A percentile compares a stretch with the other conserved stretches of the same genome.
These are phyloP conservation scores for Alligator sinensis DNA, from an alignment of 2,113 vertebrate species.

Conservation along the genomic window DNA sequence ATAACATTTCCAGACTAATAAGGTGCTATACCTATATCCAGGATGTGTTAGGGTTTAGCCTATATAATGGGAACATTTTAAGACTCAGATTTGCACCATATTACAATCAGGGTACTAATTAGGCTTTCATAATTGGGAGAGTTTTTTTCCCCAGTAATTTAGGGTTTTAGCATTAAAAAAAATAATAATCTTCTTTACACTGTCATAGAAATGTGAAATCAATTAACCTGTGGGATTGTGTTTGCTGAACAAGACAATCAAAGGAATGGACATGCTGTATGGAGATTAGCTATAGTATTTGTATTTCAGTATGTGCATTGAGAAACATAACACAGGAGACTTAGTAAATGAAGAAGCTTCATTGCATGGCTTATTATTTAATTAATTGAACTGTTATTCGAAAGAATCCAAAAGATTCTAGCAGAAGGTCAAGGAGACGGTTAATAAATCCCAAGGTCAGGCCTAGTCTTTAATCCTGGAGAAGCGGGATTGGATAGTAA, in stretches of 20 bases:
- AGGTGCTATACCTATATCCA: not conserved
- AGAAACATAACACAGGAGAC: not conserved
- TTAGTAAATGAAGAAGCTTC: not conserved
- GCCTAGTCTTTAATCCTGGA: not conserved
- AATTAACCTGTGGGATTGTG: not conserved
- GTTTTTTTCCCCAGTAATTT: not conserved
- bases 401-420: not conserved
- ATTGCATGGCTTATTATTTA: not conserved
- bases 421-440: not conserved
- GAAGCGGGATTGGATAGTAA: not conserved
- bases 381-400: not conserved
- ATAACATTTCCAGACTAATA: not conserved
- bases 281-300: not conserved
- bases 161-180: not conserved
- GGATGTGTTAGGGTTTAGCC: not conserved
- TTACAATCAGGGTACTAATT: not conserved
- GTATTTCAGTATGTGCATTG: not conserved
- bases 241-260: not conserved
- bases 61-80: not conserved
- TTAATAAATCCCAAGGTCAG: not conserved
- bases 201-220: not conserved
- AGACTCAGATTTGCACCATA: not conserved
- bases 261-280: not conserved
- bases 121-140: fast-evolving
- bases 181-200: not conserved